Percentiles rank a stretch among this genome's conserved stretches.
Conservation (phyloP, 2,113 vertebrate species). For the Pelecanus crispus region DNA sequence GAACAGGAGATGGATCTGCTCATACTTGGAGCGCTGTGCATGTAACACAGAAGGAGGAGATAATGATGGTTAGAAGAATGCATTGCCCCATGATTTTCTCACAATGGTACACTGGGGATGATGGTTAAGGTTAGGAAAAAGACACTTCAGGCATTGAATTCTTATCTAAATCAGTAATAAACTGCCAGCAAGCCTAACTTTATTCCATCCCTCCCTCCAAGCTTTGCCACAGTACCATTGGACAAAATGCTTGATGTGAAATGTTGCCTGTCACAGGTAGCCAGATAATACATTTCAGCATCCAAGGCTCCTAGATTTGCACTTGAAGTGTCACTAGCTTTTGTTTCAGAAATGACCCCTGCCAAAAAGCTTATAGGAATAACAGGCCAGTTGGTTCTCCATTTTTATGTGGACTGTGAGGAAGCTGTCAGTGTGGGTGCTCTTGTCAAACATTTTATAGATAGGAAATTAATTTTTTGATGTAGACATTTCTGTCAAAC, state of each 20-base stretch:
- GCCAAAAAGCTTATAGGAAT: background rate
- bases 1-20: background rate
- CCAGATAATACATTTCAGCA: background rate
- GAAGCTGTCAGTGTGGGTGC: background rate
- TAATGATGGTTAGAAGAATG: background rate
- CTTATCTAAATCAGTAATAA: background rate
- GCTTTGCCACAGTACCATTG: background rate
- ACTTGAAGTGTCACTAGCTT: background rate
- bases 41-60: rapidly evolving
- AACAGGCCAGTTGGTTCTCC: background rate
- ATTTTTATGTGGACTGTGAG: background rate
- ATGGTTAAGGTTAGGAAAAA: background rate
- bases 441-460: background rate
- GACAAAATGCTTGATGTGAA: background rate
- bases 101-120: background rate
- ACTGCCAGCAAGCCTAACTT: background rate
- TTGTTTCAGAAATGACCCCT: background rate
- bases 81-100: background rate
- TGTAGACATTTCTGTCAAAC: background rate
- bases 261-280: background rate
- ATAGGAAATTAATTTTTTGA: background rate
- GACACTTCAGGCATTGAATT: background rate
- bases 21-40: background rate
- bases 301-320: background rate
- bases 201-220: background rate